A percentile compares a stretch with the other conserved stretches of the same genome.
Conservation (phyloP, 2,888 invertebrate species). For the Sisyra nigra region DNA sequence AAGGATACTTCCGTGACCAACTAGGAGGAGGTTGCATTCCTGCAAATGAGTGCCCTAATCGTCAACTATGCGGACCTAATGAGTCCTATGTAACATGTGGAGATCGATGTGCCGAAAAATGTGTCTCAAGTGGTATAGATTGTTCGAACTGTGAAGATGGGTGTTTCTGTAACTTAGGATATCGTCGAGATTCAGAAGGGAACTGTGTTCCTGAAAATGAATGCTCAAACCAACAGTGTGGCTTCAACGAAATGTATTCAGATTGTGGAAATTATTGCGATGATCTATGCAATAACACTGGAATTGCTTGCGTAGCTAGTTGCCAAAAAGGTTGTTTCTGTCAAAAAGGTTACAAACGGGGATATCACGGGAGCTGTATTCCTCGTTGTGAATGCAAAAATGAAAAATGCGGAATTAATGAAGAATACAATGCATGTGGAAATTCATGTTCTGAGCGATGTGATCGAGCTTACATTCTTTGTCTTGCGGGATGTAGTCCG, state of each 20-base stretch:
- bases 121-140: background rate
- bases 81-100: background rate
- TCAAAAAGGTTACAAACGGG: too few relatives aligned
- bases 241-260: background rate
- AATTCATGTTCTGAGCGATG: background rate
- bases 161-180: background rate
- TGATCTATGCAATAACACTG: background rate
- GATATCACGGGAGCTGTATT: too few relatives aligned
- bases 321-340: too few relatives aligned
- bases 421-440: background rate
- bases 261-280: background rate
- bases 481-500: background rate
- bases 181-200: background rate
- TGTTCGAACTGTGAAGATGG: background rate
- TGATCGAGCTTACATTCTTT: background rate
- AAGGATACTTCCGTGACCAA: slow-evolving; percentile 16
- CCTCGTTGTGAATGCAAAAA: too few relatives aligned
- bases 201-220: background rate
- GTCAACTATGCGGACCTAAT: background rate
- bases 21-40: slow-evolving; percentile 15
- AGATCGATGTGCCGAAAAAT: background rate
- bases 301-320: too few relatives aligned
- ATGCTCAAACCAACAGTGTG: background rate
- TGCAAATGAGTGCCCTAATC: slow-evolving; percentile 11
- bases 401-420: background rate